Percentiles rank a stretch among this genome's conserved stretches.
Evolutionary conservation across 1,140 invertebrate genomes (phyloP).

Genomic region (Augochlora pura): DNA sequence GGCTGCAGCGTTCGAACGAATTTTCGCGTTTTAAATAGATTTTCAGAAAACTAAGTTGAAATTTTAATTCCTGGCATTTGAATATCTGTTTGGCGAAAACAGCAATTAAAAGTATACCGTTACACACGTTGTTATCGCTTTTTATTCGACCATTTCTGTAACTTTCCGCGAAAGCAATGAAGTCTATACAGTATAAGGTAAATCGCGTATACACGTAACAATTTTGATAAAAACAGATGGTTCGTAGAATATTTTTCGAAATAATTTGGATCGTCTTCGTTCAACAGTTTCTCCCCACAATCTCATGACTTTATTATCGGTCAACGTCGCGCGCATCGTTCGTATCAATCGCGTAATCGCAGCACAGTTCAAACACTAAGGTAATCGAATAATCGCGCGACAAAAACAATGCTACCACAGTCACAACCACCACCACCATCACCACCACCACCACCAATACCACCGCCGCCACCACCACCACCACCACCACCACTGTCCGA

Average conservation of each 20-base stretch:
- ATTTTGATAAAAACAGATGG: neutral
- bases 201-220: too few species aligned
- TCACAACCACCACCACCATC: too few species aligned
- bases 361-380: neutral
- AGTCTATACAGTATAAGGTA: neutral
- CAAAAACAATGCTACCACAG: conserved; percentile 58
- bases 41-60: too few species aligned
- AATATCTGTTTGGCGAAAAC: too few species aligned
- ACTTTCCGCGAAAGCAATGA: too few species aligned
- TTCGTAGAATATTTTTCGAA: neutral
- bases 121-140: too few species aligned
- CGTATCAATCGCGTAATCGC: neutral
- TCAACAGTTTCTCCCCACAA: neutral
- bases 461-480: conserved; percentile 55
- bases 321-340: neutral
- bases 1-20: too few species aligned
- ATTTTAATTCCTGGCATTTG: too few species aligned
- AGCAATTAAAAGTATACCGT: too few species aligned
- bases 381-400: conserved; percentile 49
- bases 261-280: neutral
- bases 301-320: neutral
- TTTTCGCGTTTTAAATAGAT: too few species aligned
- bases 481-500: conserved; percentile 74
- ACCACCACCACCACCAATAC: conserved; percentile 56
- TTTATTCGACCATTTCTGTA: too few species aligned